Evolutionary conservation across 2,888 invertebrate genomes (phyloP).

Genomic region (Trimorus sp.): DNA sequence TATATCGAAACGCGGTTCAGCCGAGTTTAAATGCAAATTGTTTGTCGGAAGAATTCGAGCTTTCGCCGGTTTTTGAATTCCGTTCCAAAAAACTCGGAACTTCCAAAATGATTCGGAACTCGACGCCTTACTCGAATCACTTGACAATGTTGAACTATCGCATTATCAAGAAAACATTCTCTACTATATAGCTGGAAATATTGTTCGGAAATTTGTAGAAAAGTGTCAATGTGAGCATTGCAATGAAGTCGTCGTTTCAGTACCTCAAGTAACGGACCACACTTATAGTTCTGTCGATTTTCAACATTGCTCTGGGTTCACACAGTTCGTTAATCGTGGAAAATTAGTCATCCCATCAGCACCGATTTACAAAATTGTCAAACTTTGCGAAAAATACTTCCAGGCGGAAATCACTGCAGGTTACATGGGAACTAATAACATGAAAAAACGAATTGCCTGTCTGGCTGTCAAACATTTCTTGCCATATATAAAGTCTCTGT

Average conservation of each 20-base stretch:
- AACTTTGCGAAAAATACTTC: conserved; percentile 23
- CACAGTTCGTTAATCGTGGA: conserved; percentile 23
- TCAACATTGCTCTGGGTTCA: conserved; percentile 1
- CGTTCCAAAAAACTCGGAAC: conserved; percentile 10
- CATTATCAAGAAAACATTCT: conserved; percentile 32
- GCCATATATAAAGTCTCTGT: not conserved
- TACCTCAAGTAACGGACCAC: too few species aligned
- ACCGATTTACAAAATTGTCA: conserved; percentile 8
- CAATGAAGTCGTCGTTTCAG: not conserved
- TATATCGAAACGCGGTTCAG: conserved; percentile 66
- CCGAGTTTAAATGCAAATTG: conserved; percentile 67
- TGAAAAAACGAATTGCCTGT: conserved; percentile 13
- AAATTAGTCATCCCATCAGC: conserved; percentile 19
- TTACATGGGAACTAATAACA: conserved; percentile 7
- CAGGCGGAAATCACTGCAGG: conserved; percentile 13
- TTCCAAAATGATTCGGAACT: conserved; percentile 1
- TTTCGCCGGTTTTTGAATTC: conserved; percentile 25
- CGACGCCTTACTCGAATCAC: not conserved
- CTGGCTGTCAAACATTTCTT: not conserved
- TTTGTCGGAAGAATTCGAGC: conserved; percentile 14
- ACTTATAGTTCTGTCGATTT: not conserved
- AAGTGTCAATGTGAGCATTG: conserved; percentile 10
- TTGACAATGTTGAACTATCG: conserved; percentile 8
- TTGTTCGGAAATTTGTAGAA: not conserved
- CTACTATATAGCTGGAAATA: conserved; percentile 27